phyloP scores from a whole-genome alignment of 1,140 invertebrate genomes.

The Brachionus rubens region DNA sequence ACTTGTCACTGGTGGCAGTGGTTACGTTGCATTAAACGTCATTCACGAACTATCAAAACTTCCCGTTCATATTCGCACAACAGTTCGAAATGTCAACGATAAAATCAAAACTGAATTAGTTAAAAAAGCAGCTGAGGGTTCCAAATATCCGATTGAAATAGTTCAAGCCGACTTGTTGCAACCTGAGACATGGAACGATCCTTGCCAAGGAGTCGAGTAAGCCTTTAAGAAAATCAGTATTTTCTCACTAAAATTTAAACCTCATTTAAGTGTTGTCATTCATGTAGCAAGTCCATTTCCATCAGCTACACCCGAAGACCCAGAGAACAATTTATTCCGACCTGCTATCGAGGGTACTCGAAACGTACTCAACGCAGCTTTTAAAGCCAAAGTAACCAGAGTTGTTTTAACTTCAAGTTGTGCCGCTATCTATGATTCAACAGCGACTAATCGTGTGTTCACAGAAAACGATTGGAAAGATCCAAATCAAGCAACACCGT shows the following conservation, averaged over 20 bases:
- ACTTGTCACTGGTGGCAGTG: conserved; percentile 65
- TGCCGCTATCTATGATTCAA: conserved; percentile 50
- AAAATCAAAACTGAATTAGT: conserved; percentile 59
- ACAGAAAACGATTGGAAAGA: conserved; percentile 64
- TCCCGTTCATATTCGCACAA: conserved; percentile 63
- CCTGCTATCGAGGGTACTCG: conserved; percentile 65
- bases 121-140: conserved; percentile 58
- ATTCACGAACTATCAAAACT: conserved; percentile 62
- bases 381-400: conserved; percentile 61
- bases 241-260: conserved; percentile 46
- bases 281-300: conserved; percentile 66
- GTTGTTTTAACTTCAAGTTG: conserved; percentile 65
- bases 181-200: conserved; percentile 59
- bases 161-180: conserved; percentile 58
- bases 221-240: not conserved
- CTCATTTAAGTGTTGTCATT: conserved; percentile 53
- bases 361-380: conserved; percentile 62
- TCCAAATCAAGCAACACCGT: conserved; percentile 54
- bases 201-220: conserved; percentile 62
- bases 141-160: conserved; percentile 61
- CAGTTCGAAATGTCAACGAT: conserved; percentile 62
- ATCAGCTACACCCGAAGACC: conserved; percentile 53
- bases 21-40: conserved; percentile 65
- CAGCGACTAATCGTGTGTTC: conserved; percentile 62
- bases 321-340: conserved; percentile 60